Conservation (phyloP, 2,113 vertebrate species). For the Poicephalus meyeri region DNA sequence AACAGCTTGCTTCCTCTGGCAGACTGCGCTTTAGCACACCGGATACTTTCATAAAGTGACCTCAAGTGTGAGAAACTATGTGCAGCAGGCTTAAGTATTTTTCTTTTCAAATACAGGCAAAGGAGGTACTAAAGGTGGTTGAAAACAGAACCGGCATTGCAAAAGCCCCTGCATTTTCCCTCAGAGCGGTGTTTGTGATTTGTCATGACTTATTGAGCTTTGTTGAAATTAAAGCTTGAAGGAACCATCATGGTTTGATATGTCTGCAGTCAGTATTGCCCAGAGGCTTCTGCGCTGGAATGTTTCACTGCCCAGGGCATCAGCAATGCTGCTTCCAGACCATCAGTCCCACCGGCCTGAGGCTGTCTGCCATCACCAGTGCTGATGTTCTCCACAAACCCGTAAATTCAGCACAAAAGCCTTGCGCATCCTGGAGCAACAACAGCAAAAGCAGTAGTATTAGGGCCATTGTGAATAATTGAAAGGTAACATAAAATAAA, state of each 20-base stretch:
- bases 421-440: not conserved
- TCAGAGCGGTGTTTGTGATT: not conserved
- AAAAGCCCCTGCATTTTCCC: not conserved
- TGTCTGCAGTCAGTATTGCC: not conserved
- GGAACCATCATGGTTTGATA: not conserved
- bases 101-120: not conserved
- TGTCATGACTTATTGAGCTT: not conserved
- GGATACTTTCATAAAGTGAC: not conserved
- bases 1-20: not conserved
- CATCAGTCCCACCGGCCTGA: not conserved
- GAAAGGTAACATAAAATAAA: not conserved
- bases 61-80: not conserved
- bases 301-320: not conserved
- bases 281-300: not conserved
- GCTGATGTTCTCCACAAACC: not conserved
- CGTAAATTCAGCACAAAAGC: not conserved
- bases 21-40: not conserved
- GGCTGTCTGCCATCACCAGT: not conserved
- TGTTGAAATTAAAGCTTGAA: not conserved
- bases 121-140: not conserved
- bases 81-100: not conserved
- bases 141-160: not conserved
- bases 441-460: not conserved
- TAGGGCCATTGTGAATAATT: not conserved
- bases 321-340: not conserved